Base-by-base conservation (phyloP, 1,140 invertebrate genomes). In the Harlomillsia oculata region DNA sequence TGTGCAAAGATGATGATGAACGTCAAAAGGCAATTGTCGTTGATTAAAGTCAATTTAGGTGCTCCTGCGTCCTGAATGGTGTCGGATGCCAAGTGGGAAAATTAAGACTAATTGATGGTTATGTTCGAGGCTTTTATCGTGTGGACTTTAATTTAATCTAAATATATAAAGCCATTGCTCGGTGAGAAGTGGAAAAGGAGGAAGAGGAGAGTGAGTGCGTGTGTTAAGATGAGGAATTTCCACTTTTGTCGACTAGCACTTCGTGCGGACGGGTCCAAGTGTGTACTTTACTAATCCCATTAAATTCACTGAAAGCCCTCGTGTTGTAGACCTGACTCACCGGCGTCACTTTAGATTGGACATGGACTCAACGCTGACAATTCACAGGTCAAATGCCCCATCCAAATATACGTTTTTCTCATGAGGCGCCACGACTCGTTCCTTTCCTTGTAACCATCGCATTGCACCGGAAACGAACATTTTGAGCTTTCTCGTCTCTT, bases 51-150 rank as follows among this genome's bases (percentile, higher is more conserved):
- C 62, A 64, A 64, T 64, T 64, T 64, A 60, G 54, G 45, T 53
- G 28, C 25, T 44, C 28, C 43, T 55, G 28, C 36, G 49, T 46
- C 46, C 44, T 62, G 43, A 29, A 30, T 51, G 56, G 56, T 55
- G 46, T 59, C 46, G 50, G 60, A 56, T 45, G 46, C 56, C 62
- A 64, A 60, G 54, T 64, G 58, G 49, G 57, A 58, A 53, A 64
- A 64, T 64, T 64, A 64, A 64, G 54, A 64, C 58, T 64, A 64
- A 64, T 64, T 64, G 62, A 64, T 64, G 62, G 62, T 60, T 64
- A 64, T 63, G 60, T 62, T 62, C 60, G 39, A 51, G 52, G 55
- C 60, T 62, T 61, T 62, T 62, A 62, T 62, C 60, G 60, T 58
- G 55, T 51, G 30, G 53, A 57, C 56, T 51, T 58, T 62, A 62